These are phyloP conservation scores for Zapus hudsonius DNA, from an alignment of 2,113 vertebrate species.

Conservation along the genomic window DNA sequence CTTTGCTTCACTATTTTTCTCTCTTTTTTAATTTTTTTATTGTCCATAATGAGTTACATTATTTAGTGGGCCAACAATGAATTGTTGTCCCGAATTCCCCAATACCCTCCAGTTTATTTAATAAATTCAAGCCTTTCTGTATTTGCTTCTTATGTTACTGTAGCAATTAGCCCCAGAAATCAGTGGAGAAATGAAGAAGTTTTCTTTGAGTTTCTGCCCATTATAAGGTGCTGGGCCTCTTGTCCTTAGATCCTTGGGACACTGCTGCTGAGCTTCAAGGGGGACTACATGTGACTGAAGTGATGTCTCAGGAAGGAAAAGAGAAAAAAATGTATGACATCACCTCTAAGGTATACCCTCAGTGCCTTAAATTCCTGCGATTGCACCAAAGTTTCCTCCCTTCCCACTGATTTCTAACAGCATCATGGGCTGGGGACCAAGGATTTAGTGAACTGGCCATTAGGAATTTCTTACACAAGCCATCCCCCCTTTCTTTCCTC, in stretches of 20 bases:
- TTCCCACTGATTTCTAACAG: too few relatives aligned
- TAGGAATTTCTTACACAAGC: background rate
- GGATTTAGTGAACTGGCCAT: background rate
- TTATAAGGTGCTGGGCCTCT: background rate
- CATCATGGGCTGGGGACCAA: too few relatives aligned
- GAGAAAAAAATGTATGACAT: too few relatives aligned
- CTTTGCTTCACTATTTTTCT: too few relatives aligned
- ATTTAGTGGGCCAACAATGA: too few relatives aligned
- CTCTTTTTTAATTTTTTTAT: too few relatives aligned
- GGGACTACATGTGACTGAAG: rapidly evolving
- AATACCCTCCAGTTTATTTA: background rate
- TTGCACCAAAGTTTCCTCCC: rapidly evolving
- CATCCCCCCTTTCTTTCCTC: background rate
- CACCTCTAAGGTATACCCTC: too few relatives aligned
- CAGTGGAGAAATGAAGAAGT: background rate
- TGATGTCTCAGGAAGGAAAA: background rate
- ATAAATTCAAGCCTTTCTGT: background rate
- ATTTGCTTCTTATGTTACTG: background rate
- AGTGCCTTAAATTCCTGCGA: background rate
- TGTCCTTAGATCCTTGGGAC: background rate
- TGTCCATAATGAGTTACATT: too few relatives aligned
- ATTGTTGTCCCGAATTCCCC: too few relatives aligned
- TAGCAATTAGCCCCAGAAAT: background rate
- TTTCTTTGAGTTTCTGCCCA: background rate
- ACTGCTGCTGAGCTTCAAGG: rapidly evolving